A percentile compares a stretch with the other conserved stretches of the same genome.
Conservation (phyloP, 1,140 invertebrate species). For the Drosophila lacertosa region DNA sequence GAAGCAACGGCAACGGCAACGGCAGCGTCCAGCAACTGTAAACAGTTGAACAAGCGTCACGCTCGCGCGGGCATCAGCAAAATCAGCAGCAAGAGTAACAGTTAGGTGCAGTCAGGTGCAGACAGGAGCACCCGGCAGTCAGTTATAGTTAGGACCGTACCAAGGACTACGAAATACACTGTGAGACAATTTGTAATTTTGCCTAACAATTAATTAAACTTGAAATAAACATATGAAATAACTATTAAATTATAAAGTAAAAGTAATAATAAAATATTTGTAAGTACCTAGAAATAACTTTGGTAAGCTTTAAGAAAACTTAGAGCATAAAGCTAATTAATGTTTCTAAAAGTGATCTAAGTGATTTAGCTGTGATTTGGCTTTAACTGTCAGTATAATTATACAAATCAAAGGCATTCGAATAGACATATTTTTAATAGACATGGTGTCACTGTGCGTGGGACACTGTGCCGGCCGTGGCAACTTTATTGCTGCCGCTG, state of each 20-base stretch:
- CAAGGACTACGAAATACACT: neutral
- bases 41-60: conserved; percentile 69
- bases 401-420: neutral
- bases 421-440: neutral
- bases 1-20: neutral
- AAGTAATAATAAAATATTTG: too few relatives aligned
- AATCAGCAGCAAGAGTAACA: conserved; percentile 7
- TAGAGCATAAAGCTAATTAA: too few relatives aligned
- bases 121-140: neutral
- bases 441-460: conserved; percentile 7
- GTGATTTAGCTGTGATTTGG: too few relatives aligned
- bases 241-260: neutral
- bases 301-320: too few relatives aligned
- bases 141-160: neutral
- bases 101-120: conserved; percentile 17
- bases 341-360: too few relatives aligned
- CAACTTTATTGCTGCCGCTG: neutral
- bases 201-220: neutral
- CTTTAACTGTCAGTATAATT: neutral
- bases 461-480: neutral
- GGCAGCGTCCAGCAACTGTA: conserved; percentile 52
- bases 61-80: conserved; percentile 18
- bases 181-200: neutral
- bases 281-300: too few relatives aligned
- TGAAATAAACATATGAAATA: neutral